Base-by-base conservation (phyloP, 2,113 vertebrate species). In the Anolis carolinensis region DNA sequence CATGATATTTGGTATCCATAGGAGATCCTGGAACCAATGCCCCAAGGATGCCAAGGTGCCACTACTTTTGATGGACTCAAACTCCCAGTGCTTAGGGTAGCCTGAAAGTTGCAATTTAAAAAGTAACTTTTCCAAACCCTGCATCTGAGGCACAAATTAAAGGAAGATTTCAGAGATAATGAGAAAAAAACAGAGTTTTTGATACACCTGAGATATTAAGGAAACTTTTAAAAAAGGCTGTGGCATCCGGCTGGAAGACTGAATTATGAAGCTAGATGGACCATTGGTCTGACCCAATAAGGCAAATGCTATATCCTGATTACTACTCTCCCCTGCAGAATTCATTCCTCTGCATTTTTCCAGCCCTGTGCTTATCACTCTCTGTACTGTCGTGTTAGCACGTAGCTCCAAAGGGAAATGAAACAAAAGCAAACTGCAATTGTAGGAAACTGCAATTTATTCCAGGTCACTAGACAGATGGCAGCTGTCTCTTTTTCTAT, bases 391-490 rank as follows among this genome's bases (percentile, higher is more conserved):
- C 87, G 5, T 55, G 25, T 76, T 50, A 67, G 68, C 18, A 55
- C 16, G 44, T 27, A 52, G 48, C 9, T 13, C 84, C 72, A 76
- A 81, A 87, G 81, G 1, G 80, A 88, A 85, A 44, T 30, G 70
- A 88, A 90, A 78, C 2, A 77, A 72, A 87, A 79, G 7, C 78
- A 65, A 84, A 67, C 82, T 59, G 55, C 55, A 59, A 59, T 59
- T 81, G 65, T 55, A 30, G 48, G 44, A 68, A 75, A 81, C 36
- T 6, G 59, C n/a, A 13, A 67, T 76, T 84, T 34, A 81, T 36
- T 76, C 55, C 62, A 50, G 39, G 36, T 75, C 78, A 74, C 85
- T 74, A 75, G 71, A 74, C 44, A 20, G 32, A 76, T 50, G 78
- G 85, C 71, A 63, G 55, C 72, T 81, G 55, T 75, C 71, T 81